Percentiles rank a stretch among this genome's conserved stretches.
phyloP scores from a whole-genome alignment of 1,140 invertebrate genomes.

The Drosophila micromelanica region DNA sequence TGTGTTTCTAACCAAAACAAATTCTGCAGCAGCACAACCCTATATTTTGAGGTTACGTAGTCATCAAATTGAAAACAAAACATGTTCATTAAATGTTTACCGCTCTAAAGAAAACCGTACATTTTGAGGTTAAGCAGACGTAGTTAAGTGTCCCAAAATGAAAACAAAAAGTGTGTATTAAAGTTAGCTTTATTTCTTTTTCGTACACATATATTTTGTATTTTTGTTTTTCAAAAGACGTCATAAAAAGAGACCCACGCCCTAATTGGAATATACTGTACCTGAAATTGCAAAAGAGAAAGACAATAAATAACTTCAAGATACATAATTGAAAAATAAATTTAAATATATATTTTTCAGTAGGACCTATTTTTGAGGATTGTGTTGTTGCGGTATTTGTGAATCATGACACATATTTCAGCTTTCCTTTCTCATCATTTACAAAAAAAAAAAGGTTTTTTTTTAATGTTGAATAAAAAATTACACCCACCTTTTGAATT shows the following conservation, averaged over 20 bases:
- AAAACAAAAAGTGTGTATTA: not conserved
- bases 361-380: constrained; percentile 80
- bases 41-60: constrained; percentile 25
- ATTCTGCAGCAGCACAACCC: not conserved
- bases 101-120: no score
- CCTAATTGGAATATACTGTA: constrained; percentile 24
- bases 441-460: not conserved
- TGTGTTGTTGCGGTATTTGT: constrained; percentile 77
- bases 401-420: constrained; percentile 78
- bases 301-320: no score
- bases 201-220: not conserved
- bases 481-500: constrained; percentile 3
- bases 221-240: not conserved
- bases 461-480: not conserved
- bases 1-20: constrained; percentile 12
- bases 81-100: not conserved
- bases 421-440: constrained; percentile 66
- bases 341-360: constrained; percentile 43
- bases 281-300: constrained; percentile 36
- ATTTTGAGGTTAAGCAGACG: constrained; percentile 26
- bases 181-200: constrained; percentile 1
- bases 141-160: no score
- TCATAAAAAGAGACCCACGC: not conserved
- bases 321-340: no score
- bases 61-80: not conserved